phyloP scores from a whole-genome alignment of 2,888 invertebrate genomes.

The Lomographa bimaculata region DNA sequence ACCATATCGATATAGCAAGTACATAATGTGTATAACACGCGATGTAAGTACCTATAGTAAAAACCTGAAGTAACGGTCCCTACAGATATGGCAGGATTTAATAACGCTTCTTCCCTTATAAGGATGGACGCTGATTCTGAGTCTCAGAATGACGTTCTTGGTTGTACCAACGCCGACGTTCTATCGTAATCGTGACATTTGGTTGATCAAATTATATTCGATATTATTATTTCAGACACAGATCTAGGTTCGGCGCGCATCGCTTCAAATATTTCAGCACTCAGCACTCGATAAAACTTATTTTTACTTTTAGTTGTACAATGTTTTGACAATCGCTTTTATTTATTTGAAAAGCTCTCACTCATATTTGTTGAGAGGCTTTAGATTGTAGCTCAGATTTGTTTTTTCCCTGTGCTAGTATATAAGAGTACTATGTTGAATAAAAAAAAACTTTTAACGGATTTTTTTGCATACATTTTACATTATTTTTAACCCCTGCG shows the following conservation, averaged over 20 bases:
- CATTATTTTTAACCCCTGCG: too few relatives aligned
- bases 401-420: too few relatives aligned
- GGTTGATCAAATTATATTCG: conserved; percentile 22
- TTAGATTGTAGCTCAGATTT: neutral
- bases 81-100: conserved; percentile 73
- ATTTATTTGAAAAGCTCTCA: conserved; percentile 24
- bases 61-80: conserved; percentile 58
- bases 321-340: conserved; percentile 27
- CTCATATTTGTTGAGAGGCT: conserved; percentile 11
- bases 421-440: too few relatives aligned
- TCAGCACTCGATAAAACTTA: conserved; percentile 24
- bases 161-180: conserved; percentile 44
- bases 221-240: conserved; percentile 24
- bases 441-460: too few relatives aligned
- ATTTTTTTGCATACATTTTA: too few relatives aligned
- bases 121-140: conserved; percentile 54
- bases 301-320: conserved; percentile 25
- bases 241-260: too few relatives aligned
- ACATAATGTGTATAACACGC: too few relatives aligned
- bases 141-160: conserved; percentile 22
- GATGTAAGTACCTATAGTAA: conserved; percentile 11
- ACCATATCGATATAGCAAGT: conserved; percentile 2
- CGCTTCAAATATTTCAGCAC: too few relatives aligned
- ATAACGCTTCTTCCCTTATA: conserved; percentile 65
- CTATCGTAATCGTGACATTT: conserved; percentile 40